Evolutionary conservation across 2,797 vertebrate species (phyloP), one percentile per base, ranked within the genome.

Genomic region (Sebastes kiyomatsui): DNA sequence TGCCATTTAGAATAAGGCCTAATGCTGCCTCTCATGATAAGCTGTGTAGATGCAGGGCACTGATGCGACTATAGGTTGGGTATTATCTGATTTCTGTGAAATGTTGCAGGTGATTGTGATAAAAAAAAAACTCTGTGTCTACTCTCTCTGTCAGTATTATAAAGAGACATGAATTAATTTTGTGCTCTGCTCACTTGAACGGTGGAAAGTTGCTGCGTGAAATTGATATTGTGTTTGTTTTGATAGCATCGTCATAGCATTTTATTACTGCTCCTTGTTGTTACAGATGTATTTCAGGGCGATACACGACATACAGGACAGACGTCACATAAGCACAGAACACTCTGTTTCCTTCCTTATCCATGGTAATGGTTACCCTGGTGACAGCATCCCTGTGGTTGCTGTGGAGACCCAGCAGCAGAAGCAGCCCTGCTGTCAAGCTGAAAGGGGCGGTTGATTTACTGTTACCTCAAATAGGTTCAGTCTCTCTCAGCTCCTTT

Each of bases 351-450:
- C 68, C 65, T 81, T 81, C 75, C 80, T 86, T 77, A 83, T 87
- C 81, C 58, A 6, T 75, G 79, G 62, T 88, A 77, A 90, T 82
- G 86, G 86, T 92, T 88, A 67, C 92, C 86, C 49, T 61, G 87
- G 89, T 80, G 92, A 94, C 91, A 88, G 91, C 90, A 93, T 93
- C 90, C 62, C 77, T 84, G 85, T 1, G 46, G 91, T 92, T 90
- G 88, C 90, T 23, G 76, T 91, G 80, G 90, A 80, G 81, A 94
- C 87, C 22, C 72, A 22, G 90, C 77, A 79, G 82, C 76, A 84
- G 72, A 87, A 85, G 83, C 82, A 78, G 86, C 69, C 58, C 70
- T 78, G 87, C 85, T 88, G 82, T 87, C 73, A 64, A 54, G 83
- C 79, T 80, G 86, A 89, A 73, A 25, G 38, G 22, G 27, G 32